These are phyloP conservation scores for Cranoglanis bouderius DNA, from an alignment of 2,113 vertebrate species.

Conservation along the genomic window DNA sequence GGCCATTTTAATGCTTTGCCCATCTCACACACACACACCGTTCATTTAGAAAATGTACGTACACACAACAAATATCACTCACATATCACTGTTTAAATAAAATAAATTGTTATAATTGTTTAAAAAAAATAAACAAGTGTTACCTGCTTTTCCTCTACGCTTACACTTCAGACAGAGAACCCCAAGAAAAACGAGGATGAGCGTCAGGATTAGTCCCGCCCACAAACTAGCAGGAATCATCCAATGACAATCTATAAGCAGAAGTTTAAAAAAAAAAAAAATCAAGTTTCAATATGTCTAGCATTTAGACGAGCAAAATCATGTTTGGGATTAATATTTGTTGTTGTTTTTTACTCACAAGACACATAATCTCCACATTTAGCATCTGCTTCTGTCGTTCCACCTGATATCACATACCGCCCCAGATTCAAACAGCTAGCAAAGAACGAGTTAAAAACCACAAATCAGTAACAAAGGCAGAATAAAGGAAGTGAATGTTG, in stretches of 20 bases:
- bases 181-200: neutral
- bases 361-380: neutral
- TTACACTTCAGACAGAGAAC: neutral
- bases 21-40: neutral
- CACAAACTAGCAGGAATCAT: slow-evolving; percentile 25
- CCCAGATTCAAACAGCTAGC: neutral
- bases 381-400: neutral
- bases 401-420: neutral
- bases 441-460: neutral
- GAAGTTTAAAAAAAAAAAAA: neutral
- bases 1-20: neutral
- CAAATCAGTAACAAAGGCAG: slow-evolving; percentile 37
- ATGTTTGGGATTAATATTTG: neutral
- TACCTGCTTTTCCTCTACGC: slow-evolving; percentile 8
- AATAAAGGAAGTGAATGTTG: slow-evolving; percentile 23
- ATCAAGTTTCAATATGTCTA: neutral
- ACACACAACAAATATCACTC: too few relatives aligned
- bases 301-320: neutral
- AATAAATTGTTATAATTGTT: too few relatives aligned
- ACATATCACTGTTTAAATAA: neutral
- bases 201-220: slow-evolving; percentile 13
- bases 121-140: too few relatives aligned
- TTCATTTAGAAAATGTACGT: too few relatives aligned
- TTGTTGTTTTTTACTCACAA: neutral
- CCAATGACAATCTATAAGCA: slow-evolving; percentile 19